A percentile compares a stretch with the other conserved stretches of the same genome.
phyloP scores from a whole-genome alignment of 2,888 invertebrate species.

The Gandaritis pyraliata region DNA sequence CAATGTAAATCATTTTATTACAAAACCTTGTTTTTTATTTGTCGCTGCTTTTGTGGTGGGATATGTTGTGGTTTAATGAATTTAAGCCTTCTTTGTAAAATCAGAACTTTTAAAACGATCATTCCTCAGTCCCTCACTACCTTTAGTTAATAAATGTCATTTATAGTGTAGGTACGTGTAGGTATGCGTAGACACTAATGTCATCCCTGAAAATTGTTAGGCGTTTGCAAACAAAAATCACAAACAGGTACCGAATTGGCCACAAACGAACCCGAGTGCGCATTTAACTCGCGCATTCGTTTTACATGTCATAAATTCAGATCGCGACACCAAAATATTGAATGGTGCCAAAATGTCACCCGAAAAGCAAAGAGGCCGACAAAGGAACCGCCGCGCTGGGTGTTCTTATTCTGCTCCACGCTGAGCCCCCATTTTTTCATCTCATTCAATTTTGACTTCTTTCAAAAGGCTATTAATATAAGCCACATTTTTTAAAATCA shows the following conservation, averaged over 20 bases:
- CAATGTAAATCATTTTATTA: conserved; percentile 83
- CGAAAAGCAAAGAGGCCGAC: conserved; percentile 78
- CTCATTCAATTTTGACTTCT: conserved; percentile 85
- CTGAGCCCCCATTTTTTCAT: conserved; percentile 82
- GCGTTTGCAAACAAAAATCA: conserved; percentile 19
- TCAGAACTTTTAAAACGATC: no score
- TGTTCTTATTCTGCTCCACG: conserved; percentile 75
- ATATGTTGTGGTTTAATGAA: conserved; percentile 62
- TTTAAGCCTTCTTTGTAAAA: conserved; percentile 35
- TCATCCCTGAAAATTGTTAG: neutral
- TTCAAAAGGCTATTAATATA: conserved; percentile 84
- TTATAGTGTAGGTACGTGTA: neutral
- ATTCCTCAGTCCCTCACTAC: neutral
- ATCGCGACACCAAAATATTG: conserved; percentile 82
- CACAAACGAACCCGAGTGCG: conserved; percentile 44
- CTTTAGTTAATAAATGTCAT: neutral
- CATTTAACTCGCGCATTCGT: conserved; percentile 66
- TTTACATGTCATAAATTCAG: conserved; percentile 79
- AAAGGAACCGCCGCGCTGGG: conserved; percentile 79
- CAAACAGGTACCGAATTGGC: conserved; percentile 32
- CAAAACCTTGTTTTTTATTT: conserved; percentile 74
- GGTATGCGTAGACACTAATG: neutral
- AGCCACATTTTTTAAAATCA: conserved; percentile 82
- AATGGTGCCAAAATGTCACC: conserved; percentile 84
- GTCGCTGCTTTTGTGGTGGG: conserved; percentile 69